Base-by-base conservation (phyloP, 2,888 invertebrate genomes). In the Geophilus truncorum region DNA sequence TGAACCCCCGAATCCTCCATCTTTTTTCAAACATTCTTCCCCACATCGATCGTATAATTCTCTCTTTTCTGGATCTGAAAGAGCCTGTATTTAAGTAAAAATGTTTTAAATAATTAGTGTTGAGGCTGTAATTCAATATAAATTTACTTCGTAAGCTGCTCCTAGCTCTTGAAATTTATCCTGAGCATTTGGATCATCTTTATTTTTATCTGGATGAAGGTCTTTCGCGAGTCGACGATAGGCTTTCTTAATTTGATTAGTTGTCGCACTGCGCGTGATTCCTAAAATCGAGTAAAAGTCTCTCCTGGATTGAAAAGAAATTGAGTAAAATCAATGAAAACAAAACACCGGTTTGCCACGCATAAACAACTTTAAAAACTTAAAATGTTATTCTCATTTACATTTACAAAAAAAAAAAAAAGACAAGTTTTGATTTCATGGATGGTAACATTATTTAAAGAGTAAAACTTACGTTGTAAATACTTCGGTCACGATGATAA, bases 131-230 rank as follows among this genome's bases (percentile, higher is more conserved):
- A n/a, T n/a, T 18, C 12, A 6, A 21, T 57, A 4, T 12, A 57
- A 57, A 57, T 6, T 34, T 82, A 88, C 96, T 88, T 98, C 98
- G 86, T 98, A 98, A 0, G 98, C 98, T 10, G 97, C 96, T 30
- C 96, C 95, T 78, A 98, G 89, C 86, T 98, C 96, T 89, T 97
- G 95, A 86, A 99, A 99, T 87, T 96, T 96, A 84, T 93, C 92
- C 0, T 95, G 93, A 0, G 99, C 95, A 80, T 94, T 91, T 0
- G 96, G 95, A 88, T 99, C 98, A 87, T 94, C 93, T 86, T 92
- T 92, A 87, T 99, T 98, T 87, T 96, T 97, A 86, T 99, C 99
- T 15, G 99, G 99, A 91, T 99, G 99, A 83, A 97, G 88, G 87
- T 97, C 95, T 89, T 96, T 98, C 23, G 99, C 99, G 88, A 96